These are phyloP conservation scores for Ganaspis brasiliensis DNA, from an alignment of 2,888 invertebrate species.

Conservation along the genomic window DNA sequence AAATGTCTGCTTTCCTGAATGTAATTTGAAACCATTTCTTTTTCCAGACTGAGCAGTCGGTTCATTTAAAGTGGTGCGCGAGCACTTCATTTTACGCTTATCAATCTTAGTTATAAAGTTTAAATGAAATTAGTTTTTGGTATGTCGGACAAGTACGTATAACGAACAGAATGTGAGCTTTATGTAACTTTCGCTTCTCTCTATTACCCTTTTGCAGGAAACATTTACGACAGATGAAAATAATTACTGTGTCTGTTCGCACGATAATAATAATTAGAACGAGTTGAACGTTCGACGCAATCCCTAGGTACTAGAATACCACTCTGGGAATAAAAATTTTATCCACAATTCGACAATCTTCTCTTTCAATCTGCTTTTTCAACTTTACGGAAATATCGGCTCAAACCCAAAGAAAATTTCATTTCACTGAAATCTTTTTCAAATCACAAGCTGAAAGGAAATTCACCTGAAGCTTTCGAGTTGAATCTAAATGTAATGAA, in stretches of 20 bases:
- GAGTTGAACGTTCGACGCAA: constrained; percentile 33
- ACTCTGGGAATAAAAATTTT: constrained; percentile 53
- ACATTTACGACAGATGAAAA: constrained; percentile 73
- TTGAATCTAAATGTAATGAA: too few species aligned
- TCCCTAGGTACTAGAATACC: constrained; percentile 48
- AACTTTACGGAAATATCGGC: too few species aligned
- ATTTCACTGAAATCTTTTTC: too few species aligned
- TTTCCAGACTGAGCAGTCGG: background rate
- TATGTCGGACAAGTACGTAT: constrained; percentile 47
- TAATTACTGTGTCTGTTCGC: constrained; percentile 75
- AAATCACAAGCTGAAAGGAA: too few species aligned
- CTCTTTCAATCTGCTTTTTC: too few species aligned
- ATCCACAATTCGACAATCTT: too few species aligned
- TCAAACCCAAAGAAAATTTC: too few species aligned
- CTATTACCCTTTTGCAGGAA: constrained; percentile 64
- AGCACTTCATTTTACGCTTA: constrained; percentile 63
- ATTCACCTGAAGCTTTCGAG: too few species aligned
- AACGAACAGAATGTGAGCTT: constrained; percentile 53
- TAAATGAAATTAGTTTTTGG: constrained; percentile 73
- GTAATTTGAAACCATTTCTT: background rate
- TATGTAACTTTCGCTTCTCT: constrained; percentile 59
- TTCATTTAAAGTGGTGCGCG: constrained; percentile 18
- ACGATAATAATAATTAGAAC: constrained; percentile 78
- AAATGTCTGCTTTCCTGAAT: too few species aligned
- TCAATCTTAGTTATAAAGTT: constrained; percentile 71